Evolutionary conservation across 2,797 vertebrate species (phyloP).

Genomic region (Chromis chromis): DNA sequence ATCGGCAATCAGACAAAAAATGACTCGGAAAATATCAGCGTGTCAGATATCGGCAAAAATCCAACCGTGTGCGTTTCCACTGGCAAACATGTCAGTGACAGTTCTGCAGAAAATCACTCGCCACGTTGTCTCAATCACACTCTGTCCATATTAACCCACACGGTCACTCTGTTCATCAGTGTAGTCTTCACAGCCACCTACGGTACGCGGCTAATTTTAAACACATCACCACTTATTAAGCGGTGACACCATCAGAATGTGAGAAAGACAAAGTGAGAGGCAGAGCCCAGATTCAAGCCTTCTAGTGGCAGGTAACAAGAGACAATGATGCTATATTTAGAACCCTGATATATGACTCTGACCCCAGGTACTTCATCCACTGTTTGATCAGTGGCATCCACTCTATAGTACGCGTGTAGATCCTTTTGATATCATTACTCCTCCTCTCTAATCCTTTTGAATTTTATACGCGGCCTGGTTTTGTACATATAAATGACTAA

Average conservation of each 20-base stretch:
- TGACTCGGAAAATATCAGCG: no score
- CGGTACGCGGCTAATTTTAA: slow-evolving; percentile 4
- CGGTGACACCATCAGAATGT: slow-evolving; percentile 21
- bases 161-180: background rate
- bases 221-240: slow-evolving; percentile 12
- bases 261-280: slow-evolving; percentile 12
- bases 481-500: background rate
- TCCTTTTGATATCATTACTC: slow-evolving; percentile 5
- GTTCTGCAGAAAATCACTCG: no score
- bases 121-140: background rate
- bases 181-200: slow-evolving; percentile 3
- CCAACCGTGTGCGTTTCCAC: no score
- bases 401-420: background rate
- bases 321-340: slow-evolving; percentile 31
- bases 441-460: background rate
- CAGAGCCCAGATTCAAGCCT: background rate
- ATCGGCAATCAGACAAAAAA: no score
- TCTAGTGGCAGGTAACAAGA: slow-evolving; percentile 18
- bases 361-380: background rate
- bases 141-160: background rate
- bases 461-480: background rate
- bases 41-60: no score
- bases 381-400: slow-evolving; percentile 27
- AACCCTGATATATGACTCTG: slow-evolving; percentile 23
- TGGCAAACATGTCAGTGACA: no score